A percentile compares a stretch with the other conserved stretches of the same genome.
These are phyloP conservation scores for Psittacula echo DNA, from an alignment of 2,797 vertebrate genomes.

Conservation along the genomic window DNA sequence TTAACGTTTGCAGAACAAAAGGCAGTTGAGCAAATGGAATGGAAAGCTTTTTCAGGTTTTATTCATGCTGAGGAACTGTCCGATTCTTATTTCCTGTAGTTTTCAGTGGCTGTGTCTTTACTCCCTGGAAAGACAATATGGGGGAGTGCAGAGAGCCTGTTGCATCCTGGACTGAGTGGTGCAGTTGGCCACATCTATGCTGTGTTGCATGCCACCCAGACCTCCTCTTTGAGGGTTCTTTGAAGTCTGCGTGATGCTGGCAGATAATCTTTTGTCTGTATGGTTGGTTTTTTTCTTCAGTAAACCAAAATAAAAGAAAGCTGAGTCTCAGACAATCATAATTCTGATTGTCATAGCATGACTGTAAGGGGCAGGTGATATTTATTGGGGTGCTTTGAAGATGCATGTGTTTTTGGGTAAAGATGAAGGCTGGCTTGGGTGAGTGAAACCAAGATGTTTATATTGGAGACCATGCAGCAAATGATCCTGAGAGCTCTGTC, in stretches of 20 bases:
- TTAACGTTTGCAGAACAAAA: not conserved
- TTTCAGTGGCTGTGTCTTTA: not conserved
- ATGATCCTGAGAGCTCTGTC: not conserved
- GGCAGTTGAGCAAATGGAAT: not conserved
- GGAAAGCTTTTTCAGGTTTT: not conserved
- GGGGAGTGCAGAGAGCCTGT: not conserved
- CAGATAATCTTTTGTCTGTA: not conserved
- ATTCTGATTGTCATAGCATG: not conserved
- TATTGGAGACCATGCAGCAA: not conserved
- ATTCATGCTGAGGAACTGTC: not conserved
- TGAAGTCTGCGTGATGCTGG: not conserved
- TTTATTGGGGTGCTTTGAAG: accelerated
- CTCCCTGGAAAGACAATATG: not conserved
- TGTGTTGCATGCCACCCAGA: not conserved
- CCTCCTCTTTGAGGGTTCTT: not conserved
- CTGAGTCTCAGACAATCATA: not conserved
- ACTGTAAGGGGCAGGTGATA: not conserved
- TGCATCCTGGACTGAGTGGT: not conserved
- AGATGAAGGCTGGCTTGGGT: not conserved
- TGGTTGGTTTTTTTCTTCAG: not conserved
- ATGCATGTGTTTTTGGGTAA: not conserved
- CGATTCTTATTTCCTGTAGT: not conserved
- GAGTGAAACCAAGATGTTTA: not conserved
- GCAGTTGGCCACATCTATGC: accelerated
- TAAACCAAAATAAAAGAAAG: not conserved